phyloP scores from a whole-genome alignment of 2,113 vertebrate species.

The Leuciscus idus region DNA sequence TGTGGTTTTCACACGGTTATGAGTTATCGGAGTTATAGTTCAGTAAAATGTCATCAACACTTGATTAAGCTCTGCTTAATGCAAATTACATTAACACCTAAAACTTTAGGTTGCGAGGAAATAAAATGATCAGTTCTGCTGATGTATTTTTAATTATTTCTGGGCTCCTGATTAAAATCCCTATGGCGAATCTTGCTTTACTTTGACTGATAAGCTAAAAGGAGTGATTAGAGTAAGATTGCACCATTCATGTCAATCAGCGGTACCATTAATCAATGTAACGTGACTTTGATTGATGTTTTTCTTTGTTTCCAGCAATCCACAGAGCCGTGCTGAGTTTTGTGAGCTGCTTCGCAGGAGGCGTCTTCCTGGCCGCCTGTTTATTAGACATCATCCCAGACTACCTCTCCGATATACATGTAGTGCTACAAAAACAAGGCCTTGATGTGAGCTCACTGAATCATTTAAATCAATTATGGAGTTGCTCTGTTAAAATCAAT shows the following conservation, averaged over 20 bases:
- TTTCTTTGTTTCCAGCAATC: conserved; percentile 61
- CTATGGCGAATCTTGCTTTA: background rate
- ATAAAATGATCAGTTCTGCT: background rate
- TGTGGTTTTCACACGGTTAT: background rate
- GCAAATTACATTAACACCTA: background rate
- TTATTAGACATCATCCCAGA: conserved; percentile 85
- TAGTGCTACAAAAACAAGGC: conserved; percentile 60
- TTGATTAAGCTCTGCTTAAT: background rate
- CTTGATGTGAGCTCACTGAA: conserved; percentile 63
- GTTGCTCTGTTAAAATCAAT: background rate
- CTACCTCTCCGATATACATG: conserved; percentile 78
- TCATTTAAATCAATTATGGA: background rate
- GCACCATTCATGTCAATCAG: background rate
- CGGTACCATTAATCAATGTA: background rate
- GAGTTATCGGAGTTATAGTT: background rate
- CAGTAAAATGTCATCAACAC: background rate
- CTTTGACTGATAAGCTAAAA: conserved; percentile 5
- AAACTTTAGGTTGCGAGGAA: background rate
- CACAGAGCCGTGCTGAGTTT: conserved; percentile 73
- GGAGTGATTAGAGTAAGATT: background rate
- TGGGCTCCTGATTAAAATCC: background rate
- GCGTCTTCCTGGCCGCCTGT: conserved; percentile 83
- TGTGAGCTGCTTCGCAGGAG: conserved; percentile 83
- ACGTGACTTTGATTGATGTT: background rate
- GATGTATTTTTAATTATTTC: background rate